A percentile compares a stretch with the other conserved stretches of the same genome.
Evolutionary conservation across 2,113 vertebrate genomes (phyloP).

Genomic region (Rutilus rutilus): DNA sequence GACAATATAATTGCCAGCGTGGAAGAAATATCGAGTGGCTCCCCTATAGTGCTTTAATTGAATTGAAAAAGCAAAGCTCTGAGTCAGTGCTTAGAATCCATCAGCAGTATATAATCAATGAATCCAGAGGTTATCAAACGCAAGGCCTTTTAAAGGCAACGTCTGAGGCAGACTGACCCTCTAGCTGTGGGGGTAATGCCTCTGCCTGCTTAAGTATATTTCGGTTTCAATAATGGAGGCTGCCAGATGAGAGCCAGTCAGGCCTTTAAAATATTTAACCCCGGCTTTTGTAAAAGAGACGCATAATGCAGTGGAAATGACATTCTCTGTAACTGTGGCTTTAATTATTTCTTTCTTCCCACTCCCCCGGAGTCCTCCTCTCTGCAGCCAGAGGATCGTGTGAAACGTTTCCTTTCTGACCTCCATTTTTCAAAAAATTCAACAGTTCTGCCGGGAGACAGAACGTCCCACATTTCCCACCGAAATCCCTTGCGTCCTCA

Average conservation of each 20-base stretch:
- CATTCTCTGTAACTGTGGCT: slow-evolving; percentile 49
- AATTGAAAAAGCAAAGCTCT: slow-evolving; percentile 41
- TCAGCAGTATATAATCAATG: slow-evolving; percentile 45
- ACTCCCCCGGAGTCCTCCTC: slow-evolving; percentile 42
- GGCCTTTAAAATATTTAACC: slow-evolving; percentile 58
- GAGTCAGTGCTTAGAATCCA: slow-evolving; percentile 27
- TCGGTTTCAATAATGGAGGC: slow-evolving; percentile 33
- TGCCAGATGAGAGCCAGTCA: slow-evolving; percentile 8
- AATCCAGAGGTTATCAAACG: slow-evolving; percentile 36
- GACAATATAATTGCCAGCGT: slow-evolving; percentile 34
- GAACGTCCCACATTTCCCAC: slow-evolving; percentile 59
- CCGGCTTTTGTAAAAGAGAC: slow-evolving; percentile 45
- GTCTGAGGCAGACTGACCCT: not conserved
- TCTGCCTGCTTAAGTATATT: slow-evolving; percentile 3
- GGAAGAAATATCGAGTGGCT: slow-evolving; percentile 34
- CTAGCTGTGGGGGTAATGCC: slow-evolving; percentile 3
- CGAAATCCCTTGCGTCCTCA: slow-evolving; percentile 44
- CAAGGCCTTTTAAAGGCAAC: slow-evolving; percentile 15
- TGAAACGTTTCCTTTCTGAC: slow-evolving; percentile 48
- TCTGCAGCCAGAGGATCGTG: slow-evolving; percentile 52
- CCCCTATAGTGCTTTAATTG: slow-evolving; percentile 29
- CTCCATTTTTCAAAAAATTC: slow-evolving; percentile 57
- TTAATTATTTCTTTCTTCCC: slow-evolving; percentile 65
- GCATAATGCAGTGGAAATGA: slow-evolving; percentile 46
- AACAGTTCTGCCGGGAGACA: slow-evolving; percentile 55